Base-by-base conservation (phyloP, 2,113 vertebrate genomes). In the Leiothrix lutea region DNA sequence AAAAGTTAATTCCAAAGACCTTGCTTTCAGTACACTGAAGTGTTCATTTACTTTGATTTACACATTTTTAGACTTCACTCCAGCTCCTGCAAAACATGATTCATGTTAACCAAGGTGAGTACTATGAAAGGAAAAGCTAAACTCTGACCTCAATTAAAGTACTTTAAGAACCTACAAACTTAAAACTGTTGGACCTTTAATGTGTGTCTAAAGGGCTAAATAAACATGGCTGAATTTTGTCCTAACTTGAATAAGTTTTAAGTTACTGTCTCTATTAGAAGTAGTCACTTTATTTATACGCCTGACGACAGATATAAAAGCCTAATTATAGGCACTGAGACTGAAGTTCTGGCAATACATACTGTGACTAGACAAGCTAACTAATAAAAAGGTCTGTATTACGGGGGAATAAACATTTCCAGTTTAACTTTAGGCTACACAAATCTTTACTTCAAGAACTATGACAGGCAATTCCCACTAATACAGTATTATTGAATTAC, bases 251-350 rank as follows among this genome's bases (percentile, higher is more conserved):
- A 1, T 64, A 75, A 56, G 25, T 58, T 94, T 93, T 82, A 74
- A 72, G 58, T 31, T 61, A 53, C 50, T 72, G 23, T 69, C 19
- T 22, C 42, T 22, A 78, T 62, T 29, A 75, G 62, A 80, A 66
- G n/a, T 12, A 54, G 25, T 48, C 47, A 75, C 51, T 91, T 89
- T 88, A 94, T 86, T 95, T 91, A 74, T 62, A 80, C 38, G 23
- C 26, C 73, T 69, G 48, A 67, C 0, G 48, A 91, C 15, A 71
- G 67, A 70, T 31, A 87, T 44, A 79, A 72, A 74, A 87, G n/a
- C 23, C 91, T 88, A 95, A 94, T 93, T 94, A 90, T 91, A 92
- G 90, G 35, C 33, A 91, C 1, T 23, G 50, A 80, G 65, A 86
- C 74, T 83, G 53, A 86, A 66, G 44, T 75, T 90, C 70, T 87